Conservation (phyloP, 1,140 invertebrate genomes). For the Neodiprion pinetum region DNA sequence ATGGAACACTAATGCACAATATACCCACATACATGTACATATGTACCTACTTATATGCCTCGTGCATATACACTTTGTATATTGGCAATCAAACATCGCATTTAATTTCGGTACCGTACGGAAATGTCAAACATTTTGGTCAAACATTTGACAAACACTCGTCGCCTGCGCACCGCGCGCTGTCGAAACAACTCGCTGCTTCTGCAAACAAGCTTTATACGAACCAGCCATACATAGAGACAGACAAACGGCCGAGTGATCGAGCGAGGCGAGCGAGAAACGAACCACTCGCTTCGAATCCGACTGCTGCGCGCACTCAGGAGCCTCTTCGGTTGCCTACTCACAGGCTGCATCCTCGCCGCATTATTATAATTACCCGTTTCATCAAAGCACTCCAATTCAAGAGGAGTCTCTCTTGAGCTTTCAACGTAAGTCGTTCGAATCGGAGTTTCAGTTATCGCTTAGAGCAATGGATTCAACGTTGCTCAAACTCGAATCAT, state of each 20-base stretch:
- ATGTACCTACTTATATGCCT: slow-evolving; percentile 30
- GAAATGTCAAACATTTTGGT: slow-evolving; percentile 59
- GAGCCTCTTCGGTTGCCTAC: neutral
- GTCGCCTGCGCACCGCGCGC: slow-evolving; percentile 33
- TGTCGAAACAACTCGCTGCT: slow-evolving; percentile 48
- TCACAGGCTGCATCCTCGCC: neutral
- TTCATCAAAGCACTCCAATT: too few relatives aligned
- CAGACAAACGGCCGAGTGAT: neutral
- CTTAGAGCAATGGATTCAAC: too few relatives aligned
- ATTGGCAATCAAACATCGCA: slow-evolving; percentile 48
- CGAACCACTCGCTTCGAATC: neutral
- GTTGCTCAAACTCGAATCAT: too few relatives aligned
- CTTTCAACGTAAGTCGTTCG: too few relatives aligned
- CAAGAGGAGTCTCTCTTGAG: too few relatives aligned
- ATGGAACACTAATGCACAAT: slow-evolving; percentile 14
- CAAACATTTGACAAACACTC: slow-evolving; percentile 62
- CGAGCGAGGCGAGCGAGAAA: neutral
- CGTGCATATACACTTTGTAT: slow-evolving; percentile 19
- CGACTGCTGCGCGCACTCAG: neutral
- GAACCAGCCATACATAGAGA: slow-evolving; percentile 36
- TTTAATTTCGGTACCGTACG: slow-evolving; percentile 52
- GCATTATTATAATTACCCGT: too few relatives aligned
- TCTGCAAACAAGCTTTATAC: slow-evolving; percentile 45
- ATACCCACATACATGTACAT: slow-evolving; percentile 37
- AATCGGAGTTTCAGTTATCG: too few relatives aligned